Percentiles rank a stretch among this genome's conserved stretches.
These are phyloP conservation scores for Sminthurides bifidus DNA, from an alignment of 1,140 invertebrate species.

Conservation along the genomic window DNA sequence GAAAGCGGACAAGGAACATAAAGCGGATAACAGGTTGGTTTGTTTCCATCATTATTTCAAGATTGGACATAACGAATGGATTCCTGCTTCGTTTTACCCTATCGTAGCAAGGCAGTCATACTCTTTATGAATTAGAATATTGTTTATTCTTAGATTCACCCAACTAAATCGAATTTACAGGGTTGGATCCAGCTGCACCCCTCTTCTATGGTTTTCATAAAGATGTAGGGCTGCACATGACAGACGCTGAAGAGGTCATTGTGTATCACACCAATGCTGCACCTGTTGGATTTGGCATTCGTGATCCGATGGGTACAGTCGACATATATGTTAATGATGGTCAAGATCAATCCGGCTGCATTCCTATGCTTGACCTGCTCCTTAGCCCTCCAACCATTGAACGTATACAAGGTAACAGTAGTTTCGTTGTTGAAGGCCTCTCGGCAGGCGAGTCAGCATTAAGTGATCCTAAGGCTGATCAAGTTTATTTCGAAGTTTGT, in stretches of 20 bases:
- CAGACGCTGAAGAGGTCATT: constrained; percentile 3
- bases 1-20: not conserved
- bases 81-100: no score
- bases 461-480: not conserved
- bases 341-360: constrained; percentile 13
- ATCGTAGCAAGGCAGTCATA: no score
- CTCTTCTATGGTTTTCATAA: not conserved
- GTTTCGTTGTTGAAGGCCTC: no score
- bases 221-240: constrained; percentile 3
- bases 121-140: no score
- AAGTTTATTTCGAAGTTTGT: not conserved
- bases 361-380: constrained; percentile 1
- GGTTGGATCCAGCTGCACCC: constrained; percentile 9
- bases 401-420: not conserved
- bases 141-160: no score
- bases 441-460: no score
- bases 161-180: no score
- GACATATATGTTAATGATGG: constrained; percentile 21
- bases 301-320: constrained; percentile 10
- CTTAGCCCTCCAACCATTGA: not conserved
- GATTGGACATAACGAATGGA: no score
- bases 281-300: constrained; percentile 7
- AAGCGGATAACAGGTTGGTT: not conserved
- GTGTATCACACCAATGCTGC: constrained; percentile 12
- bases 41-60: no score